Conservation (phyloP, 2,113 vertebrate species). For the Numida meleagris region DNA sequence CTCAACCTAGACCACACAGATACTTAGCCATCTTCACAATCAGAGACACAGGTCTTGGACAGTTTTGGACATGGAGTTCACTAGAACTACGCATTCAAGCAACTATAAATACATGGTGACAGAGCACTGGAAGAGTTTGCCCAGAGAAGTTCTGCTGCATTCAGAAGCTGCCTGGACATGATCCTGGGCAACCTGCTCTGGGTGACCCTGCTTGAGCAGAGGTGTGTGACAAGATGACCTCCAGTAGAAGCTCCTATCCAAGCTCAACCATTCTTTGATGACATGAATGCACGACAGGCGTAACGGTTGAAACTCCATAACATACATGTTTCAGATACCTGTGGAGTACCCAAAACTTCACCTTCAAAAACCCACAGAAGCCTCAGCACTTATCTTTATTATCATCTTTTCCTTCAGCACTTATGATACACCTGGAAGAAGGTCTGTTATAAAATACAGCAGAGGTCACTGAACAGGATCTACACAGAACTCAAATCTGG, state of each 20-base stretch:
- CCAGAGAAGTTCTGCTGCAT: background rate
- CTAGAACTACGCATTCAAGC: background rate
- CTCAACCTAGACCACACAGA: background rate
- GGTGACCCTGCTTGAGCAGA: background rate
- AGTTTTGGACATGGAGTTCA: background rate
- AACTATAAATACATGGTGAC: background rate
- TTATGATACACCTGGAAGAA: background rate
- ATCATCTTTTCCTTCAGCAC: background rate
- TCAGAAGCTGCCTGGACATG: background rate
- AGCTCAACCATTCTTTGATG: background rate
- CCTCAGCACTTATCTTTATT: background rate
- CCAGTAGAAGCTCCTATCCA: background rate
- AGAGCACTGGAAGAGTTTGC: background rate
- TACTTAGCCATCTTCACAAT: background rate
- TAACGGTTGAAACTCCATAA: background rate
- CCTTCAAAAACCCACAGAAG: background rate
- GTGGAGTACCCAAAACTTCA: background rate
- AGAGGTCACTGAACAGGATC: background rate
- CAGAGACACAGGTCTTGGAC: background rate
- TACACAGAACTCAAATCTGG: background rate
- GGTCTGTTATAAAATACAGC: background rate
- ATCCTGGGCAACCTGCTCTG: background rate
- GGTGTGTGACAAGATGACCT: background rate
- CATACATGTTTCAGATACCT: background rate
- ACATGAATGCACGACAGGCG: background rate